A percentile compares a stretch with the other conserved stretches of the same genome.
These are phyloP conservation scores for Rhodophaea formosa DNA, from an alignment of 2,888 invertebrate genomes.

Conservation along the genomic window DNA sequence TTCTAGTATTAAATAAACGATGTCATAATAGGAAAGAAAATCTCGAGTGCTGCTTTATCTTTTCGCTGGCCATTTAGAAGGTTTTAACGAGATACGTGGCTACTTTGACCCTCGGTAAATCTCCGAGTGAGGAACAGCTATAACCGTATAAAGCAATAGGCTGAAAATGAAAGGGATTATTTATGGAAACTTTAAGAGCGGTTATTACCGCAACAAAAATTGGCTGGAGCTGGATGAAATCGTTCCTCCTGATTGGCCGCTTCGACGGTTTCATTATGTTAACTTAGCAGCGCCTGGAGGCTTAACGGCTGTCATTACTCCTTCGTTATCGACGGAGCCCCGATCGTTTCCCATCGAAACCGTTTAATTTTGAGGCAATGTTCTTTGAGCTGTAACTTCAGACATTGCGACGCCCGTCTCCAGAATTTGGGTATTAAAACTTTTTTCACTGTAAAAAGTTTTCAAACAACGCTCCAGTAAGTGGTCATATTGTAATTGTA, in stretches of 20 bases:
- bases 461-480: background rate
- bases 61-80: constrained; percentile 2
- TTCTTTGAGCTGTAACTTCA: background rate
- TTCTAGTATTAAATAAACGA: background rate
- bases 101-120: constrained; percentile 9
- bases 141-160: constrained; percentile 23
- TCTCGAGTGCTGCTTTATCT: background rate
- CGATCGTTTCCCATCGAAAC: constrained; percentile 22
- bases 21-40: constrained; percentile 1
- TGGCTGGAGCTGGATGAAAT: constrained; percentile 37
- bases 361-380: constrained; percentile 24
- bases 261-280: constrained; percentile 55
- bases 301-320: constrained; percentile 45
- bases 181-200: constrained; percentile 20
- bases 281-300: constrained; percentile 41
- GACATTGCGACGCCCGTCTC: background rate
- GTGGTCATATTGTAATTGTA: background rate
- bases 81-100: background rate
- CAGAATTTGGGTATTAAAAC: background rate
- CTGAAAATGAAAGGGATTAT: constrained; percentile 18
- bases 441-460: background rate
- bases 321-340: constrained; percentile 27
- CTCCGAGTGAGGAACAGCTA: constrained; percentile 14
- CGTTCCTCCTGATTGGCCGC: constrained; percentile 43
- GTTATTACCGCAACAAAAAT: constrained; percentile 30